Conservation (phyloP, 2,888 invertebrate species). For the Callyntrura sp. region DNA sequence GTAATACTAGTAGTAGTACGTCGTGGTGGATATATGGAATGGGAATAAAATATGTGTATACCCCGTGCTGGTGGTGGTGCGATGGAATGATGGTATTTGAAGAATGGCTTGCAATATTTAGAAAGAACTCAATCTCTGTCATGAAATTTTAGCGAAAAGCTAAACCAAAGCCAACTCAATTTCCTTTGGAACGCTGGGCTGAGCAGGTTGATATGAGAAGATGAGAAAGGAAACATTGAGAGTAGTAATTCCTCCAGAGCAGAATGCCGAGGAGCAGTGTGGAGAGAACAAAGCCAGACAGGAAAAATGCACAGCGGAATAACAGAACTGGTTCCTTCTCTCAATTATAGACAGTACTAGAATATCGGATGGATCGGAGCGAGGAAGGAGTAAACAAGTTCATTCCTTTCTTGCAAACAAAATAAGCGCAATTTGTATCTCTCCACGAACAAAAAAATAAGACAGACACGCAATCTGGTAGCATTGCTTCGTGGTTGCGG, state of each 20-base stretch:
- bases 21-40: no score
- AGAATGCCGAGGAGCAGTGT: conserved; percentile 43
- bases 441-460: neutral
- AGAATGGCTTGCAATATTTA: conserved; percentile 59
- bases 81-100: conserved; percentile 61
- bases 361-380: neutral
- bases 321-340: conserved; percentile 26
- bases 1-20: no score
- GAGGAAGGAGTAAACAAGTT: conserved; percentile 45
- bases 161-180: conserved; percentile 47
- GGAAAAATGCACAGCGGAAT: conserved; percentile 46
- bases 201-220: neutral
- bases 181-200: conserved; percentile 39
- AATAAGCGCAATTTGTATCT: conserved; percentile 26
- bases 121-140: conserved; percentile 60
- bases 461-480: neutral
- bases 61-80: neutral
- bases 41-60: neutral
- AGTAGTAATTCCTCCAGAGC: conserved; percentile 45
- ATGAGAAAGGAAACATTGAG: neutral
- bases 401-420: conserved; percentile 19
- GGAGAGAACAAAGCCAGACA: no score
- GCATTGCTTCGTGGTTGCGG: neutral
- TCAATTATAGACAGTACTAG: no score
- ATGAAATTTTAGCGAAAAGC: conserved; percentile 53